Evolutionary conservation across 2,797 vertebrate species (phyloP).

Genomic region (Notolabrus celidotus): DNA sequence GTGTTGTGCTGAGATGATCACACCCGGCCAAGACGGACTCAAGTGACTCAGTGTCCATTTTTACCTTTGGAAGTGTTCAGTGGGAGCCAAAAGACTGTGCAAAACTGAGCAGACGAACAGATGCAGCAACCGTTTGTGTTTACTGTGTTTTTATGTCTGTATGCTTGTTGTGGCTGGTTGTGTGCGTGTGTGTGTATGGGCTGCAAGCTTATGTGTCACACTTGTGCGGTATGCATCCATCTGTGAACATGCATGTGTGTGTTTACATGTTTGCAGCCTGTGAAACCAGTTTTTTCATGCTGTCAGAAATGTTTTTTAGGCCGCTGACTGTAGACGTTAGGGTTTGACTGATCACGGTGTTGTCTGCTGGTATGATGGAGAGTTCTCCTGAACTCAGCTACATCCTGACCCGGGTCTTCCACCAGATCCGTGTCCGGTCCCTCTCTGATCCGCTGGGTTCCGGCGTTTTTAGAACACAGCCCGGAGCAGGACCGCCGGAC

Average conservation of each 20-base stretch:
- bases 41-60: conserved; percentile 51
- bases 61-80: conserved; percentile 52
- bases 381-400: conserved; percentile 39
- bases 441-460: too few relatives aligned
- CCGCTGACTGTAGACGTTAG: conserved; percentile 32
- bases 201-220: conserved; percentile 2
- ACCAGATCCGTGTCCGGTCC: too few relatives aligned
- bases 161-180: not conserved
- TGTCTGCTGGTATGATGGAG: conserved; percentile 48
- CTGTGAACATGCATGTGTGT: conserved; percentile 21
- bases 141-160: conserved; percentile 22
- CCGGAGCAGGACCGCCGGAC: too few relatives aligned
- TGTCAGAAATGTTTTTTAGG: conserved; percentile 12
- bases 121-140: conserved; percentile 75
- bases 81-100: conserved; percentile 68
- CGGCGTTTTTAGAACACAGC: too few relatives aligned
- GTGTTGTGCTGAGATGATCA: conserved; percentile 20
- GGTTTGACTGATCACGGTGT: conserved; percentile 58
- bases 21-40: conserved; percentile 56
- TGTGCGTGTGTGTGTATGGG: not conserved
- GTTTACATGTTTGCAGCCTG: conserved; percentile 26
- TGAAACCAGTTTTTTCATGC: conserved; percentile 30
- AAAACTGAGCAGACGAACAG: conserved; percentile 68
- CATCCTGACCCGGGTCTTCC: too few relatives aligned
- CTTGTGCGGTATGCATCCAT: conserved; percentile 5